Conservation (phyloP, 1,140 invertebrate species). For the Bacillus rossius region DNA sequence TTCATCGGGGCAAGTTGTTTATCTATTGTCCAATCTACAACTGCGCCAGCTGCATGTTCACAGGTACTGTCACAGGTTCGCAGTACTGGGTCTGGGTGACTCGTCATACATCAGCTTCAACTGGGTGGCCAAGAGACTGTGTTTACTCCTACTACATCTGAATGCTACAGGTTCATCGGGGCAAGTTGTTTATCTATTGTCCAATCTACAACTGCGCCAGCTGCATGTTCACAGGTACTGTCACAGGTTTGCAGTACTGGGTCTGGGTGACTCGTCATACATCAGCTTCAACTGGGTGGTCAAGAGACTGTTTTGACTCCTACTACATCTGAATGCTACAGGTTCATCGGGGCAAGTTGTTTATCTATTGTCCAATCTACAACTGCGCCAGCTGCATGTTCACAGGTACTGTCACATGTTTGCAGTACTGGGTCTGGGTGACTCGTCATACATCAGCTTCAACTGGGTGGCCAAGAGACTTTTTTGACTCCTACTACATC, state of each 20-base stretch:
- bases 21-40: too few species aligned
- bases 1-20: too few species aligned
- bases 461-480: slow-evolving; percentile 95
- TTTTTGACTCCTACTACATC: slow-evolving; percentile 67
- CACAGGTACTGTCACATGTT: too few species aligned
- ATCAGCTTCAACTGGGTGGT: slow-evolving; percentile 93
- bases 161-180: too few species aligned
- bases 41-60: too few species aligned
- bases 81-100: slow-evolving; percentile 91
- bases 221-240: too few species aligned
- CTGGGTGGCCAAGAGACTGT: slow-evolving; percentile 88
- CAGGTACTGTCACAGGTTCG: too few species aligned
- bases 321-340: slow-evolving; percentile 74
- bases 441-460: slow-evolving; percentile 94
- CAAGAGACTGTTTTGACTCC: slow-evolving; percentile 80
- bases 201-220: too few species aligned
- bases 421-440: slow-evolving; percentile 88
- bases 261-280: slow-evolving; percentile 95
- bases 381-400: too few species aligned
- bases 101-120: slow-evolving; percentile 96
- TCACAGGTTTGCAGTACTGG: slow-evolving; percentile 75
- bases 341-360: too few species aligned
- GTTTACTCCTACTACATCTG: slow-evolving; percentile 71
- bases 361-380: too few species aligned
- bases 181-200: too few species aligned